Evolutionary conservation across 2,113 vertebrate genomes (phyloP).

Genomic region (Rhizomys pruinosus): DNA sequence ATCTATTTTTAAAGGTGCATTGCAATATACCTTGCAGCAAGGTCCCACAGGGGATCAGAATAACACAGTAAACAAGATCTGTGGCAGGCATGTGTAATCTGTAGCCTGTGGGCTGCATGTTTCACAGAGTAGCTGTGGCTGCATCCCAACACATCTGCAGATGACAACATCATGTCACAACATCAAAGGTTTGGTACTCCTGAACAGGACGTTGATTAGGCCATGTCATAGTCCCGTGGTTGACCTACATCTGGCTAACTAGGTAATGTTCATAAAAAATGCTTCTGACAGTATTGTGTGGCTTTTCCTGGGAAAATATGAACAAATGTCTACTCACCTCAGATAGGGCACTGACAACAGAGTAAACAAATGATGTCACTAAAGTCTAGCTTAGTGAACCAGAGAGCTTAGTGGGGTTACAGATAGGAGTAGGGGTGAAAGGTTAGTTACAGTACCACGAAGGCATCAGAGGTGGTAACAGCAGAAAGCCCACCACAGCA

Average conservation of each 20-base stretch:
- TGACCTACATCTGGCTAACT: background rate
- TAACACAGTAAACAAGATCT: background rate
- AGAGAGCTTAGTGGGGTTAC: background rate
- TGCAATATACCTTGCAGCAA: background rate
- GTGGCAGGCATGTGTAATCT: background rate
- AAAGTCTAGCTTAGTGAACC: background rate
- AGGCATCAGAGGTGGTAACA: background rate
- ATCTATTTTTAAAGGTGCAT: background rate
- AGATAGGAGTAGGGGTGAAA: background rate
- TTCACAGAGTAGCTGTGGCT: background rate
- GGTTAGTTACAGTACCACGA: background rate
- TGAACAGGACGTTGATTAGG: background rate
- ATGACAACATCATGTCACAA: background rate
- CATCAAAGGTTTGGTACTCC: background rate
- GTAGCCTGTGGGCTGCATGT: background rate
- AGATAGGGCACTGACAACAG: background rate
- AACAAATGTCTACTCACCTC: background rate
- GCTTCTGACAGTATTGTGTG: background rate
- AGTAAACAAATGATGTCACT: background rate
- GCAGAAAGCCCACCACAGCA: background rate
- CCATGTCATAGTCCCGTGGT: background rate
- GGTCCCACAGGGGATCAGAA: background rate
- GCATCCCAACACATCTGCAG: background rate
- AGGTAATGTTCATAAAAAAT: background rate
- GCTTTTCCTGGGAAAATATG: background rate